Base-by-base conservation (phyloP, 2,888 invertebrate genomes). In the Scelioninae gen. 1 region DNA sequence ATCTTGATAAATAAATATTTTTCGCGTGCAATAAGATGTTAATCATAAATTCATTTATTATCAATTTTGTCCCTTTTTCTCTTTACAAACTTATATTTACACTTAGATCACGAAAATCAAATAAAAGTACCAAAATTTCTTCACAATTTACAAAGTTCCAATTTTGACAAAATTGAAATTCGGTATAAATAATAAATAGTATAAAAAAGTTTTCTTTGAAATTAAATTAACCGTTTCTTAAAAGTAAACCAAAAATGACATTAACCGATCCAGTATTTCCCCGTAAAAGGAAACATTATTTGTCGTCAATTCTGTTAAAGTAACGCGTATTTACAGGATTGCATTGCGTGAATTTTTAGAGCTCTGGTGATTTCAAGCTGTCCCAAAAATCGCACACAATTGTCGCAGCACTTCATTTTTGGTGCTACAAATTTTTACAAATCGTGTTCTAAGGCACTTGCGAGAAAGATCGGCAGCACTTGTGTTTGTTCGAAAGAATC, bases 1-100 rank as follows among this genome's bases (percentile, higher is more conserved):
- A 43, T n/a, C 23, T 23, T 23, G 23, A 23, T 58, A 58, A 58
- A 49, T 49, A 60, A 68, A 56, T 55, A 38, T 49, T 15, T 38
- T 9, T 51, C 13, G 31, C 34, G 60, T 60, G 40, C 62, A 62
- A 31, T 13, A n/a, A 23, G 23, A 23, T 4, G 23, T 72, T 62
- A 43, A 72, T 62, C 29, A 10, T 43, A 72, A 62, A 49, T 58
- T 11, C 16, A 29, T 15, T 15, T 15, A 6, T 1, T 47, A 47
- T 1, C 45, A 23, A 23, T 23, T 23, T 23, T 23, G 23, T 23
- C 5, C 10, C 10, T 1, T 38, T 10, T 38, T 38, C 5, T 5
- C 5, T 43, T 43, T 43, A 43, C 43, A 43, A 43, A 43, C 43
- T 1, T n/a, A 43, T 43, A 43, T 43, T 43, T 43, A 43, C 43